A percentile compares a stretch with the other conserved stretches of the same genome.
Conservation (phyloP, 2,113 vertebrate species). For the Sorex araneus region DNA sequence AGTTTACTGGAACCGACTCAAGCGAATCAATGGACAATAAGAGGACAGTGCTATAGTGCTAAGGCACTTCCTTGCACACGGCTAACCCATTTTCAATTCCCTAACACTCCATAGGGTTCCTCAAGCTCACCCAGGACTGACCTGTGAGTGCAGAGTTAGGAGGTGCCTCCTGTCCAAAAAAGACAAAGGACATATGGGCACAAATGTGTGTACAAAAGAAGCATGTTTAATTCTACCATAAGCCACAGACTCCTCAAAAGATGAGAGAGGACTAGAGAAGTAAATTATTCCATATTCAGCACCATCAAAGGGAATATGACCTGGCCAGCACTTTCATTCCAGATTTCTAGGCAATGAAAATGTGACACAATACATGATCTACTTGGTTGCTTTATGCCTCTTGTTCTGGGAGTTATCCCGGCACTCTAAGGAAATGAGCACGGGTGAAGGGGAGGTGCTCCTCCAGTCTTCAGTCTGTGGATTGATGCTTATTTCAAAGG, state of each 20-base stretch:
- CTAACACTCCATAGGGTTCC: too few relatives aligned
- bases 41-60: too few relatives aligned
- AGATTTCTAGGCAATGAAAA: background rate
- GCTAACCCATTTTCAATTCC: too few relatives aligned
- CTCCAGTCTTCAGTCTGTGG: background rate
- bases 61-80: too few relatives aligned
- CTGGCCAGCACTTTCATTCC: background rate
- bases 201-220: background rate
- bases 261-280: background rate
- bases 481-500: background rate
- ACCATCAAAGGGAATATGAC: fast-evolving
- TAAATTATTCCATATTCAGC: too few relatives aligned
- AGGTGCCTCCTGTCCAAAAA: too few relatives aligned
- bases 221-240: background rate
- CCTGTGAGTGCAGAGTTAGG: too few relatives aligned
- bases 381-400: background rate
- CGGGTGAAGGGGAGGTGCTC: background rate
- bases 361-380: background rate
- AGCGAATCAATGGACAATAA: too few relatives aligned
- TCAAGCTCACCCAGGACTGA: too few relatives aligned
- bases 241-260: background rate
- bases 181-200: background rate
- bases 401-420: background rate
- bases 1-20: too few relatives aligned
- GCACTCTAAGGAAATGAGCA: background rate